A percentile compares a stretch with the other conserved stretches of the same genome.
Evolutionary conservation across 2,888 invertebrate species (phyloP).

Genomic region (Pteria penguin): DNA sequence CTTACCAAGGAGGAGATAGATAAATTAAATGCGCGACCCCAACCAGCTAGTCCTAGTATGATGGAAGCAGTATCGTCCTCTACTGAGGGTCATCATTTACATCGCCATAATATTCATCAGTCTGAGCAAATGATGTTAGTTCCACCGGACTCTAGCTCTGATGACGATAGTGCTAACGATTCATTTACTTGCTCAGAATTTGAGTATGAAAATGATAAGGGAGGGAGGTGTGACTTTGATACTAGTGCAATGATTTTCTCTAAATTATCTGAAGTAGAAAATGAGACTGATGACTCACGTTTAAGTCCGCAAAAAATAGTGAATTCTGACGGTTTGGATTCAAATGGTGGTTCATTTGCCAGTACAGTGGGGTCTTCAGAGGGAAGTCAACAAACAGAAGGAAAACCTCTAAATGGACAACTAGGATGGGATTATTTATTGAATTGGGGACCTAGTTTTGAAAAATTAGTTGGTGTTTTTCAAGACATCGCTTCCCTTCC

Average conservation of each 20-base stretch:
- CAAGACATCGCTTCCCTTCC: constrained; percentile 97
- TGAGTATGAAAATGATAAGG: constrained; percentile 90
- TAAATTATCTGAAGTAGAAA: constrained; percentile 80
- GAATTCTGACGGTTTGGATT: constrained; percentile 93
- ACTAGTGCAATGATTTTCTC: constrained; percentile 84
- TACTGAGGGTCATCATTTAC: constrained; percentile 65
- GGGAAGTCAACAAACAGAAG: constrained; percentile 83
- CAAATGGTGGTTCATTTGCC: constrained; percentile 91
- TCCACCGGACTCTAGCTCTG: constrained; percentile 83
- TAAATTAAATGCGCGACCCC: constrained; percentile 91
- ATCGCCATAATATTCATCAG: constrained; percentile 54
- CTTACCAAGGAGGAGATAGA: constrained; percentile 96
- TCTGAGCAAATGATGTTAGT: constrained; percentile 78
- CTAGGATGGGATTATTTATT: constrained; percentile 96
- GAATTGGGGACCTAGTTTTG: constrained; percentile 98
- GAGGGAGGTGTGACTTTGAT: constrained; percentile 68
- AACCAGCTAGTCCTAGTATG: constrained; percentile 88
- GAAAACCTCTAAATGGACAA: constrained; percentile 80
- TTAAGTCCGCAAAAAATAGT: constrained; percentile 49
- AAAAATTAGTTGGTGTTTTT: constrained; percentile 96
- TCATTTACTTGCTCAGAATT: constrained; percentile 99
- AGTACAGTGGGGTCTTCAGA: constrained; percentile 94
- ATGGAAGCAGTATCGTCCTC: constrained; percentile 95
- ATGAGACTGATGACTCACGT: constrained; percentile 71
- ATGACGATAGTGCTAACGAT: constrained; percentile 95